phyloP scores from a whole-genome alignment of 2,797 vertebrate species.

The Tangara arthus region DNA sequence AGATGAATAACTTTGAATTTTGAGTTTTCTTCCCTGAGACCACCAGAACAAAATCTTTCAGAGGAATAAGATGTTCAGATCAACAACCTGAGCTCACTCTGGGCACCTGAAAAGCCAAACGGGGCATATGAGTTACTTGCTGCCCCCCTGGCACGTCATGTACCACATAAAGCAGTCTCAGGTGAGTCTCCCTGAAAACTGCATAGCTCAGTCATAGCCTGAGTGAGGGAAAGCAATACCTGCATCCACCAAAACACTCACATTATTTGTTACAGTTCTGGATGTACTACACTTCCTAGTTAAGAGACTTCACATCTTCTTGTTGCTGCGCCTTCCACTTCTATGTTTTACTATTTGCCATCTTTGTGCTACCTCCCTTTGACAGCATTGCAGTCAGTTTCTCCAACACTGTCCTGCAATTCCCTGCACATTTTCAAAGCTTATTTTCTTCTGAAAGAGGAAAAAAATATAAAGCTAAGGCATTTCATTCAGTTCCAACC shows the following conservation, averaged over 20 bases:
- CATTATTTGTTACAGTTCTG: background rate
- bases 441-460: background rate
- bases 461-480: background rate
- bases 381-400: background rate
- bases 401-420: background rate
- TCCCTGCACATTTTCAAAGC: background rate
- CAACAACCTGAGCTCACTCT: background rate
- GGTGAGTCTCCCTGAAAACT: background rate
- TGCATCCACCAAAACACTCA: background rate
- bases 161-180: background rate
- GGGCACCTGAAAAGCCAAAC: background rate
- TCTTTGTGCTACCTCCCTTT: background rate
- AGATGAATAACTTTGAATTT: background rate
- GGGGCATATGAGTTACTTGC: background rate
- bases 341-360: background rate
- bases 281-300: background rate
- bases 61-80: background rate
- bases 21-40: background rate
- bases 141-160: fast-evolving
- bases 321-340: background rate
- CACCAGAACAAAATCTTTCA: background rate
- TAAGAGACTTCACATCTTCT: background rate
- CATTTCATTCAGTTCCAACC: background rate
- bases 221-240: background rate
- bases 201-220: background rate